phyloP scores from a whole-genome alignment of 2,113 vertebrate species.

The Salvelinus fontinalis region DNA sequence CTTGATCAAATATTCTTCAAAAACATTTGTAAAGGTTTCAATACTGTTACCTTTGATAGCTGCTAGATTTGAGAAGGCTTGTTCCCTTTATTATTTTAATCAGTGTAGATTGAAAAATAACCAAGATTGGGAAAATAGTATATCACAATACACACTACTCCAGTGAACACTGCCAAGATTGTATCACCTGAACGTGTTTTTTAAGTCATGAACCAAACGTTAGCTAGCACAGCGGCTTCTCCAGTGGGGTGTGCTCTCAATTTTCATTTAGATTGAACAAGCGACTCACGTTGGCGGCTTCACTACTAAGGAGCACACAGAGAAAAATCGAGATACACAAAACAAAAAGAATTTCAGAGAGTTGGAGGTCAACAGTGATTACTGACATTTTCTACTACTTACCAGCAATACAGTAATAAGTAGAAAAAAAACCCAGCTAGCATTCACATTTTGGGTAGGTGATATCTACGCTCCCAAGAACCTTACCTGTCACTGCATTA shows the following conservation, averaged over 20 bases:
- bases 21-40: conserved; percentile 41
- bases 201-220: conserved; percentile 99
- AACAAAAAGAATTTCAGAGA: conserved; percentile 92
- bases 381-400: conserved; percentile 94
- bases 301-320: conserved; percentile 99
- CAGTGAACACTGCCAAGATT: conserved; percentile 99
- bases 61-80: conserved; percentile 57
- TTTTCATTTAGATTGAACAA: conserved; percentile 99
- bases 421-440: conserved; percentile 29
- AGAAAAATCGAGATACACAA: conserved; percentile 99
- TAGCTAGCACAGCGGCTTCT: conserved; percentile 99
- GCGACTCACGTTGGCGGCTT: conserved; percentile 99
- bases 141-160: conserved; percentile 83
- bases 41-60: conserved; percentile 57
- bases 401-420: conserved; percentile 73
- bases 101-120: conserved; percentile 69
- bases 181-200: conserved; percentile 99
- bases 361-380: conserved; percentile 81
- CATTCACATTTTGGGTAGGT: not conserved
- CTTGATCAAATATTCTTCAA: conserved; percentile 39
- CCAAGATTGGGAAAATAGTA: conserved; percentile 67
- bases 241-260: conserved; percentile 98
- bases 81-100: conserved; percentile 66
- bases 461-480: conserved; percentile 30
- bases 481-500: conserved; percentile 65